Percentiles rank a stretch among this genome's conserved stretches.
These are phyloP conservation scores for Cavia aperea DNA, from an alignment of 2,113 vertebrate species.

Conservation along the genomic window DNA sequence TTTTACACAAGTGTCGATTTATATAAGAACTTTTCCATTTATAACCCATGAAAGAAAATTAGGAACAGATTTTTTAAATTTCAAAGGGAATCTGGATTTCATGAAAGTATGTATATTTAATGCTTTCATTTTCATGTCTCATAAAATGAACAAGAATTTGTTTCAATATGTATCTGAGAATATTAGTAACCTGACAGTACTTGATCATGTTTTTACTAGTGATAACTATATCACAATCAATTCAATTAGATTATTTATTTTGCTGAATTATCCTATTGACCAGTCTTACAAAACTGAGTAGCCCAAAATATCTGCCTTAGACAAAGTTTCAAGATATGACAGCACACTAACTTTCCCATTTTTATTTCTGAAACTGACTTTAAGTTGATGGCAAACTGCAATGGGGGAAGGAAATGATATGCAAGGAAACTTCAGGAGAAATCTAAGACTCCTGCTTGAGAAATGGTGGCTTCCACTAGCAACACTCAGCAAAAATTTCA, in stretches of 20 bases:
- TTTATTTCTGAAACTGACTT: background rate
- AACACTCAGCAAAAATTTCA: background rate
- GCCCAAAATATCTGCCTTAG: background rate
- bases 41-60: constrained; percentile 49
- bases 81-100: constrained; percentile 47
- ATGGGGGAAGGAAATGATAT: background rate
- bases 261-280: background rate
- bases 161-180: background rate
- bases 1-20: constrained; percentile 54
- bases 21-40: constrained; percentile 44
- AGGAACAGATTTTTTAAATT: constrained; percentile 50
- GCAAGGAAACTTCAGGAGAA: background rate
- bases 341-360: background rate
- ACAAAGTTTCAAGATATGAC: background rate
- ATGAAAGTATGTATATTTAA: background rate
- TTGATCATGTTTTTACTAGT: background rate
- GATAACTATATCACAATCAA: background rate
- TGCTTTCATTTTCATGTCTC: background rate
- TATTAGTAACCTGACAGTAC: background rate
- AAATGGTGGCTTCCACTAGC: background rate
- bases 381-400: background rate
- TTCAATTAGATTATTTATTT: constrained; percentile 10
- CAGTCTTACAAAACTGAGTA: background rate
- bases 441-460: background rate
- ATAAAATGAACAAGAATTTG: background rate